Base-by-base conservation (phyloP, 2,888 invertebrate species). In the Mythimna loreyi region DNA sequence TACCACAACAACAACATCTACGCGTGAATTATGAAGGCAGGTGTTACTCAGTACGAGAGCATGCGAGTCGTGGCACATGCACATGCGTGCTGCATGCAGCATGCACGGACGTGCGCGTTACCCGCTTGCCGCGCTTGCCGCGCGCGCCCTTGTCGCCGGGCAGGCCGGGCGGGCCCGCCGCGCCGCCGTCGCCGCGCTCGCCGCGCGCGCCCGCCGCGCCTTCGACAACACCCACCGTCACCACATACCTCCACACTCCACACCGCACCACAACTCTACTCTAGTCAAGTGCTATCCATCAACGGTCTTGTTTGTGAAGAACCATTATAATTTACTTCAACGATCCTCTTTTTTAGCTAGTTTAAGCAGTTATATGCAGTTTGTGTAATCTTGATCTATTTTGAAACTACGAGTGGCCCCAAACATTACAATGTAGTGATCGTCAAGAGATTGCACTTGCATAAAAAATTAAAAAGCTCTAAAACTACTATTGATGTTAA, bases 51-150 rank as follows among this genome's bases (percentile, higher is more conserved):
- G 49, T 67, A 55, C 57, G 53, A 75, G 73, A 58, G 56, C 78
- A 62, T 78, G 78, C 80, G 16, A 59, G 43, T 19, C 74, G 61
- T 81, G 82, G 74, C 21, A 28, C 72, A 53, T 73, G 80, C 75
- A 52, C 40, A 6, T 3, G 40, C 16, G 6, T 1, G 4, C 19
- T 28, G 33, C 33, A 33, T 33, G 40, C 40, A 21, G n/a, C 33
- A 43, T n/a, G 68, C 25, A 7, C 11, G n/a, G 4, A 40, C n/a
- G 56, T 50, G 11, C 53, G 49, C 59, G 52, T 97, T 98, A 98
- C 99, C 98, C 98, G 97, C 96, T 98, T 98, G 96, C 99, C 99
- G 95, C 98, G 97, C 93, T 98, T 98, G 92, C 99, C 99, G 91
- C 99, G 97, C 85, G 97, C 97, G 92, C 99, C 99, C 94, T 98